Percentiles rank a stretch among this genome's conserved stretches.
phyloP scores from a whole-genome alignment of 2,888 invertebrate species.

The Lysandra coridon region DNA sequence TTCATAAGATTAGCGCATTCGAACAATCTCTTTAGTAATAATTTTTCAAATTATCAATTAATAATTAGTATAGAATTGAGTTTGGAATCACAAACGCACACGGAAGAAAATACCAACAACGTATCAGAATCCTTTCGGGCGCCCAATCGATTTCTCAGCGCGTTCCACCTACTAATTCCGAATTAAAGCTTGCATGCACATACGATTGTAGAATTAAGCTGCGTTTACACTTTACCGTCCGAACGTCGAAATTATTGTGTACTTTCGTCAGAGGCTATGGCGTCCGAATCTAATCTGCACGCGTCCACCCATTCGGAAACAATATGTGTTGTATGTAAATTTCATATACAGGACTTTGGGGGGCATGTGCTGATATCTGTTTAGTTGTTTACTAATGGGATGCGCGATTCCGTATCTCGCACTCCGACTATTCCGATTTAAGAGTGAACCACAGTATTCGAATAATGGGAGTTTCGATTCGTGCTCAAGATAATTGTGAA shows the following conservation, averaged over 20 bases:
- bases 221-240: slow-evolving; percentile 44
- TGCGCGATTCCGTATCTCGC: slow-evolving; percentile 17
- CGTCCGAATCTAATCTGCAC: slow-evolving; percentile 47
- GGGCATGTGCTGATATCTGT: slow-evolving; percentile 31
- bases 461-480: neutral
- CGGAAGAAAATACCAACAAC: neutral
- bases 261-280: slow-evolving; percentile 44
- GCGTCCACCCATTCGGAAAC: slow-evolving; percentile 43
- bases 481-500: neutral
- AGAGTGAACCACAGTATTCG: neutral
- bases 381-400: slow-evolving; percentile 27
- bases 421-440: slow-evolving; percentile 16
- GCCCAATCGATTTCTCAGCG: slow-evolving; percentile 30
- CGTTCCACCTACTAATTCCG: slow-evolving; percentile 46
- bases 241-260: slow-evolving; percentile 45
- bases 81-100: neutral
- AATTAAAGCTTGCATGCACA: slow-evolving; percentile 45
- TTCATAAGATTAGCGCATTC: too few species aligned
- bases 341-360: slow-evolving; percentile 39
- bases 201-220: slow-evolving; percentile 43
- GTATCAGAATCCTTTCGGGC: neutral
- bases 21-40: too few species aligned
- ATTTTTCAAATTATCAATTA: too few species aligned
- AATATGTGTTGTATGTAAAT: slow-evolving; percentile 41
- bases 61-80: neutral